Conservation (phyloP, 2,797 vertebrate species). For the Muscicapa striata region DNA sequence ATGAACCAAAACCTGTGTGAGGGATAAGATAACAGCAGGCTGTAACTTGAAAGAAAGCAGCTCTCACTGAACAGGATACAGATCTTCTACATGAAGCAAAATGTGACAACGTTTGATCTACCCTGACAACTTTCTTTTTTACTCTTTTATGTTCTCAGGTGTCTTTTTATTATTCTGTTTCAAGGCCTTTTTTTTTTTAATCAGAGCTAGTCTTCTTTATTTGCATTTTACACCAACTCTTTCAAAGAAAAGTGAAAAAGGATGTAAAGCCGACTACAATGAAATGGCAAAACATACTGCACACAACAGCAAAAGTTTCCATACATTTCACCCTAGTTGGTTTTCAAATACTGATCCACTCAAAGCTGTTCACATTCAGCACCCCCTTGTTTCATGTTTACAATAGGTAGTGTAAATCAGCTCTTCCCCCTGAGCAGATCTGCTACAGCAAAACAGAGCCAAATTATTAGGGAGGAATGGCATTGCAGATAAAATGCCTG, state of each 20-base stretch:
- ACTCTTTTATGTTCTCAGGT: not conserved
- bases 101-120: not conserved
- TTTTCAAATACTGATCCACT: not conserved
- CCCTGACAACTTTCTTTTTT: not conserved
- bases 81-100: not conserved
- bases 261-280: not conserved
- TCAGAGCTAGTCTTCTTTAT: not conserved
- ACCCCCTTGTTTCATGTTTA: not conserved
- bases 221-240: not conserved
- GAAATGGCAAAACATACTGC: not conserved
- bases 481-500: not conserved
- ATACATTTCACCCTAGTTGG: not conserved
- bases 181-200: not conserved
- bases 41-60: not conserved
- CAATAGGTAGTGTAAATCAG: not conserved
- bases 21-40: not conserved
- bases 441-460: not conserved
- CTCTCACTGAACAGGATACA: not conserved
- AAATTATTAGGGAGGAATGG: not conserved
- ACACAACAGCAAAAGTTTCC: not conserved
- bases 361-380: not conserved
- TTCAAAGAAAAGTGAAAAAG: not conserved
- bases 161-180: not conserved
- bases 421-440: not conserved
- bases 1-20: not conserved